These are phyloP conservation scores for Lamellibrachia columna DNA, from an alignment of 2,888 invertebrate species.

Conservation along the genomic window DNA sequence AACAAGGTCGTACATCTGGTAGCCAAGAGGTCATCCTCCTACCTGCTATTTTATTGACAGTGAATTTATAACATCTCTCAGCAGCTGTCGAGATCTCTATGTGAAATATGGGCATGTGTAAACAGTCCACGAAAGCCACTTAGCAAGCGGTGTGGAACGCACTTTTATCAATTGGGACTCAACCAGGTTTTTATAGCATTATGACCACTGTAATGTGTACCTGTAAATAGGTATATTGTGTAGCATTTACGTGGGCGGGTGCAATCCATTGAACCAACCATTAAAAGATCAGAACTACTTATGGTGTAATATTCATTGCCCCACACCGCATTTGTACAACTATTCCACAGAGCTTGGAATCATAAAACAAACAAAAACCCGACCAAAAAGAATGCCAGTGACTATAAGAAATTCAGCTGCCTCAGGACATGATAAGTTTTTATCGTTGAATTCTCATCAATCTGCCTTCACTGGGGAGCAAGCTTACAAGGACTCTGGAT, in stretches of 20 bases:
- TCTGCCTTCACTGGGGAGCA: not conserved
- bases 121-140: not conserved
- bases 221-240: not conserved
- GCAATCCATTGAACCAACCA: not conserved
- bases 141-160: not conserved
- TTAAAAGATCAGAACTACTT: too few relatives aligned
- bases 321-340: too few relatives aligned
- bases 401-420: not conserved
- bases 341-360: not conserved
- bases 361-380: not conserved
- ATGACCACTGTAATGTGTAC: not conserved
- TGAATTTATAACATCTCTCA: not conserved
- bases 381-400: not conserved
- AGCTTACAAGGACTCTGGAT: not conserved
- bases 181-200: not conserved
- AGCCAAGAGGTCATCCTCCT: not conserved
- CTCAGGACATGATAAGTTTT: too few relatives aligned
- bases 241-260: not conserved
- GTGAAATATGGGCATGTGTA: not conserved
- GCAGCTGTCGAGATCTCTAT: not conserved
- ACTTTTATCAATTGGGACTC: not conserved
- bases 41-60: conserved; percentile 12
- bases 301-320: not conserved
- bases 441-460: too few relatives aligned
- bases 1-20: not conserved